Evolutionary conservation across 2,888 invertebrate genomes (phyloP).

Genomic region (Thumatha senex): DNA sequence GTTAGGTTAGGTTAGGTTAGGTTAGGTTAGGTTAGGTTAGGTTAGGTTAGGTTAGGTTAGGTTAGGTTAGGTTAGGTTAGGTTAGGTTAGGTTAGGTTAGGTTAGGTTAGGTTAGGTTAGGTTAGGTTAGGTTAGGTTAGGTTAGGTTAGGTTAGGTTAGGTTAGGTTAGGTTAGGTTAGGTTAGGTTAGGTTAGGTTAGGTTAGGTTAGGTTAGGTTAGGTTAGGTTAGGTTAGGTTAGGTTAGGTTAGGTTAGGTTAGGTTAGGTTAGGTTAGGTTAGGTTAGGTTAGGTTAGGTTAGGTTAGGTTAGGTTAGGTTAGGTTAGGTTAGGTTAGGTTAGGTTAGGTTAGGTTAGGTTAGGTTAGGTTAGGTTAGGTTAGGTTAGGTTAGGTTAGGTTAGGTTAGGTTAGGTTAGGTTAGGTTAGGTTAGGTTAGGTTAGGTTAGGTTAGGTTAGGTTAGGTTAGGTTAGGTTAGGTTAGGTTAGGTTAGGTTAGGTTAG

Average conservation of each 20-base stretch:
- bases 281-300: conserved; percentile 7
- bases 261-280: conserved; percentile 7
- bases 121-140: too few species aligned
- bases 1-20: too few species aligned
- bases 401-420: conserved; percentile 7
- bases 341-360: conserved; percentile 7
- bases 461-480: too few species aligned
- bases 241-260: conserved; percentile 7
- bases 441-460: conserved; percentile 2
- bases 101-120: too few species aligned
- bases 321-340: conserved; percentile 7
- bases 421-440: conserved; percentile 7
- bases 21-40: too few species aligned
- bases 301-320: conserved; percentile 7
- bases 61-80: too few species aligned
- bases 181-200: too few species aligned
- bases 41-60: too few species aligned
- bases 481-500: too few species aligned
- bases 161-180: too few species aligned
- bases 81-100: too few species aligned
- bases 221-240: conserved; percentile 7
- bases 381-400: conserved; percentile 7
- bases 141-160: too few species aligned
- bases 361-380: conserved; percentile 7
- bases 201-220: conserved; percentile 1